These are phyloP conservation scores for Benthosema pterotum DNA, from an alignment of 2,797 vertebrate species.

Conservation along the genomic window DNA sequence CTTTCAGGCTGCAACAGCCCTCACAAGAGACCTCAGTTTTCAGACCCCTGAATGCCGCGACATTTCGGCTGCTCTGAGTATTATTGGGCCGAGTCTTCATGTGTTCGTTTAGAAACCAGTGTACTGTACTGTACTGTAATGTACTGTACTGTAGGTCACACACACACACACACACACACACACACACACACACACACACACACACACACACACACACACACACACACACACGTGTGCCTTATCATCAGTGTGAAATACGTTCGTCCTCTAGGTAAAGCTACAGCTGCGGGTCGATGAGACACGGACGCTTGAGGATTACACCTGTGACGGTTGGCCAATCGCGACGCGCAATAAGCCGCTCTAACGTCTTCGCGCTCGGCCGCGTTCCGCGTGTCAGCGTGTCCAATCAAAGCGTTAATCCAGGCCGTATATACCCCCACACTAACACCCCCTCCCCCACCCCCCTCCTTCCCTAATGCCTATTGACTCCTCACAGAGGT, in stretches of 20 bases:
- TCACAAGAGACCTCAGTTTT: no score
- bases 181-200: conserved; percentile 1
- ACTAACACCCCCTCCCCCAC: not conserved
- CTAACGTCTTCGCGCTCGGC: conserved; percentile 41
- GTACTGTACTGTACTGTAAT: not conserved
- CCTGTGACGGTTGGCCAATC: conserved; percentile 26
- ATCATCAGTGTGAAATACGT: conserved; percentile 27
- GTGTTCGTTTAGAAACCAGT: no score
- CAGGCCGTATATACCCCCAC: conserved; percentile 34
- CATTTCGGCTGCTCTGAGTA: no score
- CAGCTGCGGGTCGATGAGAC: conserved; percentile 28
- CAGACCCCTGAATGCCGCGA: no score
- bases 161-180: not conserved
- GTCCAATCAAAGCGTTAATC: conserved; percentile 61
- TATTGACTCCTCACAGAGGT: conserved; percentile 64
- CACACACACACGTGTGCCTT: not conserved
- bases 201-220: no score
- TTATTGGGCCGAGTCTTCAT: no score
- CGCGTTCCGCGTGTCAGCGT: conserved; percentile 9
- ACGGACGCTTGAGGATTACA: conserved; percentile 46
- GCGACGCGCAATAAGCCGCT: conserved; percentile 28
- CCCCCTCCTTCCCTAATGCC: conserved; percentile 54
- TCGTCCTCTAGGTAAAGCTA: conserved; percentile 32
- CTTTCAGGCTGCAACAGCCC: no score
- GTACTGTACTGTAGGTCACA: not conserved